These are phyloP conservation scores for Phlogophora meticulosa DNA, from an alignment of 2,888 invertebrate species.

Conservation along the genomic window DNA sequence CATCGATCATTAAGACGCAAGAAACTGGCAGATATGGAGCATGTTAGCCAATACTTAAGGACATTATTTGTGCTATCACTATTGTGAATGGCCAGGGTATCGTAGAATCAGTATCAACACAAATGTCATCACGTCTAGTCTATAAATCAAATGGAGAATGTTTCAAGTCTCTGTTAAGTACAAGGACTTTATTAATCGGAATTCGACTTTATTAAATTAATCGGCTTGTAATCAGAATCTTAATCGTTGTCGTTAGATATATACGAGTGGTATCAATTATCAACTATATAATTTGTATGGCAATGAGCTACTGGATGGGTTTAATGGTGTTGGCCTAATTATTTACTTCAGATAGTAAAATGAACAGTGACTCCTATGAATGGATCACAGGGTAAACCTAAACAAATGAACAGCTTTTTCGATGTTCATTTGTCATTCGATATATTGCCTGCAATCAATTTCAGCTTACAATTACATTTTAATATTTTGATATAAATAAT, in stretches of 20 bases:
- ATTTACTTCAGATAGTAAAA: background rate
- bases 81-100: slow-evolving; percentile 9
- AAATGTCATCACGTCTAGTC: slow-evolving; percentile 54
- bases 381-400: too few species aligned
- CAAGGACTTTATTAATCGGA: slow-evolving; percentile 56
- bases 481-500: too few species aligned
- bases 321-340: background rate
- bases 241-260: slow-evolving; percentile 17
- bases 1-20: slow-evolving; percentile 27
- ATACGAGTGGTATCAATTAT: slow-evolving; percentile 25
- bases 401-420: too few species aligned
- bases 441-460: too few species aligned
- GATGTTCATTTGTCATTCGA: too few species aligned
- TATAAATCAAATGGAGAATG: slow-evolving; percentile 62
- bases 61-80: slow-evolving; percentile 17
- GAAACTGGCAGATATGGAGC: slow-evolving; percentile 21
- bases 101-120: slow-evolving; percentile 24
- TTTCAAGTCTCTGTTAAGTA: slow-evolving; percentile 46
- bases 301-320: background rate
- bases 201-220: too few species aligned
- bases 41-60: slow-evolving; percentile 21
- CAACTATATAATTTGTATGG: slow-evolving; percentile 14
- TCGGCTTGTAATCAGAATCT: slow-evolving; percentile 38
- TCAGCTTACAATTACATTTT: too few species aligned
- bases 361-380: background rate